Conservation (phyloP, 2,797 vertebrate genomes). For the Premnoplex brunnescens region DNA sequence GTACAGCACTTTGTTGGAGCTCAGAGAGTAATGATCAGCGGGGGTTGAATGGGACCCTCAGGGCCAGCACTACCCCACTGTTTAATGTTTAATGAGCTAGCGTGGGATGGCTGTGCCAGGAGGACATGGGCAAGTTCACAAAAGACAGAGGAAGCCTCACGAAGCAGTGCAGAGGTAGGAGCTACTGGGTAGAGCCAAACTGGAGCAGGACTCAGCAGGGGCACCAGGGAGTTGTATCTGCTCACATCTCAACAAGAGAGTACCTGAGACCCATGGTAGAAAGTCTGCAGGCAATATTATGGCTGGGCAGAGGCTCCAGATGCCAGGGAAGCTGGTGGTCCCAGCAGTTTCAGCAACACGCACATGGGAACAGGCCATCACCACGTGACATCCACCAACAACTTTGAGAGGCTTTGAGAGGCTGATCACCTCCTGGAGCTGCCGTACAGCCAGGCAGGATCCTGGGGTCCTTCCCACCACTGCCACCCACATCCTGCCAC, state of each 20-base stretch:
- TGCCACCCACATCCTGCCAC: background rate
- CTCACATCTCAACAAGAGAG: background rate
- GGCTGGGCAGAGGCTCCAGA: background rate
- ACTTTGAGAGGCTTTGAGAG: background rate
- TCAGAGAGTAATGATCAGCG: background rate
- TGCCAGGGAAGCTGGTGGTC: background rate
- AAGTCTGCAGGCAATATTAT: background rate
- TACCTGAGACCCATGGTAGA: background rate
- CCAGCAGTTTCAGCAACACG: background rate
- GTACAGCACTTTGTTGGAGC: background rate
- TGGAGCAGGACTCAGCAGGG: background rate
- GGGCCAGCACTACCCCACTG: background rate
- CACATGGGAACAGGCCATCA: accelerated
- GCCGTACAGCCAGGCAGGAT: background rate
- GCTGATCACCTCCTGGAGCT: background rate
- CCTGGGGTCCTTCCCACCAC: accelerated
- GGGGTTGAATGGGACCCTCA: background rate
- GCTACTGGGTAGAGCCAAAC: background rate
- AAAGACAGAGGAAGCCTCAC: background rate
- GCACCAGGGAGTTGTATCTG: background rate
- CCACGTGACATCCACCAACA: background rate
- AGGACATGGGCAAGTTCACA: background rate
- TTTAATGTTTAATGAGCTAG: background rate
- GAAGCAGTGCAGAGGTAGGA: background rate
- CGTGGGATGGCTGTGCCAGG: background rate